Evolutionary conservation across 2,888 invertebrate species (phyloP).

Genomic region (Trachelus troglodyta): DNA sequence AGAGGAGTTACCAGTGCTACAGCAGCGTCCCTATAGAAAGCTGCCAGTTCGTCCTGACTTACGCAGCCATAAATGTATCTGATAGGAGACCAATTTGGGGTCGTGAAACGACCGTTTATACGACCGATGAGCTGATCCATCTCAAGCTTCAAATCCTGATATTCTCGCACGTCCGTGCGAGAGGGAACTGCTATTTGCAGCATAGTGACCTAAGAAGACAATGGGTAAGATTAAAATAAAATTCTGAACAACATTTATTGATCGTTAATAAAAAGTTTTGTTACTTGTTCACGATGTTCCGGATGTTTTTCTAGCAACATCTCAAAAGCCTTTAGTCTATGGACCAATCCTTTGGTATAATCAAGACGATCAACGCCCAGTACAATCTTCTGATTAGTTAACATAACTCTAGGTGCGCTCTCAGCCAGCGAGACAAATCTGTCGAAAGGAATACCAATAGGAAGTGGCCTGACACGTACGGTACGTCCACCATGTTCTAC

Average conservation of each 20-base stretch:
- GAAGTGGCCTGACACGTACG: constrained; percentile 84
- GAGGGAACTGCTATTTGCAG: constrained; percentile 91
- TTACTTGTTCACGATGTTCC: constrained; percentile 84
- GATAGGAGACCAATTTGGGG: constrained; percentile 93
- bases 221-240: background rate
- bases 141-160: constrained; percentile 89
- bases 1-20: constrained; percentile 90
- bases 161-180: constrained; percentile 89
- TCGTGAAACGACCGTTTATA: constrained; percentile 90
- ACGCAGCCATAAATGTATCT: constrained; percentile 91
- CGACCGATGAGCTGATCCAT: constrained; percentile 90
- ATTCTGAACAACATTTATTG: background rate
- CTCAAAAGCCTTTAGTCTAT: constrained; percentile 86
- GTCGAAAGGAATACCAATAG: constrained; percentile 91
- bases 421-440: constrained; percentile 85
- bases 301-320: constrained; percentile 84
- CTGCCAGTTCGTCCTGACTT: constrained; percentile 86
- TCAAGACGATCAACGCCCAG: constrained; percentile 90
- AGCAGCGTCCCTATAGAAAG: constrained; percentile 87
- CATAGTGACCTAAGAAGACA: constrained; percentile 68
- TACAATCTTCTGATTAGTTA: constrained; percentile 83
- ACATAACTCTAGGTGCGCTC: constrained; percentile 72
- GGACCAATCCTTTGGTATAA: constrained; percentile 90
- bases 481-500: constrained; percentile 90
- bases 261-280: background rate